Conservation (phyloP, 2,113 vertebrate genomes). For the Amphiprion percula region DNA sequence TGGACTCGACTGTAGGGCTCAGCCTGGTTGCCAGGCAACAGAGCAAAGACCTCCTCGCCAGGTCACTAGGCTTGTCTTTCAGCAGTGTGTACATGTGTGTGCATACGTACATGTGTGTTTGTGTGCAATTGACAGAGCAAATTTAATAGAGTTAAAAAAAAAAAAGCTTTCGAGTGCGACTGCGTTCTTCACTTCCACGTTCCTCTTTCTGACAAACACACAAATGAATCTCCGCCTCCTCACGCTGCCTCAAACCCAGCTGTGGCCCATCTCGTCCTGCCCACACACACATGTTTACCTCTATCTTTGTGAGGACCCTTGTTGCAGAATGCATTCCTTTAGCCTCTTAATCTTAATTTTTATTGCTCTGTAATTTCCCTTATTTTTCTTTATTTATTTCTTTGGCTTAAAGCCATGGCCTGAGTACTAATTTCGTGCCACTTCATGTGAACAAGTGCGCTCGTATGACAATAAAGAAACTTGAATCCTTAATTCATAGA, state of each 20-base stretch:
- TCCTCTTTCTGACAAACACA: constrained; percentile 62
- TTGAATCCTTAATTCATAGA: not conserved
- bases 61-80: constrained; percentile 78
- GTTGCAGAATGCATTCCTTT: not conserved
- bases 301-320: constrained; percentile 21
- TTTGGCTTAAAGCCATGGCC: too few species aligned
- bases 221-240: constrained; percentile 73
- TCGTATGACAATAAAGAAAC: too few species aligned
- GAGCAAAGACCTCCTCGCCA: constrained; percentile 75
- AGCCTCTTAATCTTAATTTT: not conserved
- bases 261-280: constrained; percentile 67
- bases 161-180: constrained; percentile 44
- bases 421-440: too few species aligned
- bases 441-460: too few species aligned
- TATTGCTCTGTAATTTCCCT: too few species aligned
- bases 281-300: constrained; percentile 34
- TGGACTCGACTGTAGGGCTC: constrained; percentile 72
- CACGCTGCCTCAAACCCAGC: constrained; percentile 76
- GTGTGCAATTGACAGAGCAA: constrained; percentile 42
- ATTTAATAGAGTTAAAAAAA: constrained; percentile 42
- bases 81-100: constrained; percentile 15
- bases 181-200: constrained; percentile 32
- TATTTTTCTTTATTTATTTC: too few species aligned
- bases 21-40: constrained; percentile 86
- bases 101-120: constrained; percentile 16